A percentile compares a stretch with the other conserved stretches of the same genome.
phyloP scores from a whole-genome alignment of 37 sponge, comb jelly and placozoan species.

The Theonella swinhoei region DNA sequence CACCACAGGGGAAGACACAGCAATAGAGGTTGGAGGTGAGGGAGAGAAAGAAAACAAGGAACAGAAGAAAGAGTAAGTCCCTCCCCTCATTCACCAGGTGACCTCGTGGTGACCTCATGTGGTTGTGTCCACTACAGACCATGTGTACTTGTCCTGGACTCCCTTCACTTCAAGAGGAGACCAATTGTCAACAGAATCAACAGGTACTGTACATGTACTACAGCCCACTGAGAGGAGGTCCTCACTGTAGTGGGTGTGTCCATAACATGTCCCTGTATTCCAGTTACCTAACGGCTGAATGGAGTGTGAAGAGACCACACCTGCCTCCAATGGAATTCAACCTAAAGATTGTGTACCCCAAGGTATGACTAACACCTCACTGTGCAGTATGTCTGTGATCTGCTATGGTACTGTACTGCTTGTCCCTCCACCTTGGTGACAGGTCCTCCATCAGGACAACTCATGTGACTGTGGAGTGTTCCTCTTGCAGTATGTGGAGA shows the following conservation, averaged over 20 bases:
- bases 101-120: not conserved
- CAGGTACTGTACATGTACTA: constrained; percentile 25
- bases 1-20: not conserved
- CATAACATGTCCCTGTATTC: not conserved
- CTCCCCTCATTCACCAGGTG: not conserved
- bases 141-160: constrained; percentile 72
- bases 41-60: constrained; percentile 1
- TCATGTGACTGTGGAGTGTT: constrained; percentile 91
- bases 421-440: not conserved
- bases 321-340: not conserved
- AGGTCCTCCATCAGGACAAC: constrained; percentile 87
- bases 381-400: not conserved
- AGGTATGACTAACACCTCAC: not conserved
- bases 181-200: constrained; percentile 25
- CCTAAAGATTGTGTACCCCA: not conserved
- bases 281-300: constrained; percentile 70
- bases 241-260: not conserved
- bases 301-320: constrained; percentile 40
- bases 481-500: constrained; percentile 85
- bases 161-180: constrained; percentile 47
- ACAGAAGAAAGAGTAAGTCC: not conserved
- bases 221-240: not conserved
- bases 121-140: constrained; percentile 24
- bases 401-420: not conserved
- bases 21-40: not conserved